Base-by-base conservation (phyloP, 2,888 invertebrate species). In the Nemotelus nigrinus region DNA sequence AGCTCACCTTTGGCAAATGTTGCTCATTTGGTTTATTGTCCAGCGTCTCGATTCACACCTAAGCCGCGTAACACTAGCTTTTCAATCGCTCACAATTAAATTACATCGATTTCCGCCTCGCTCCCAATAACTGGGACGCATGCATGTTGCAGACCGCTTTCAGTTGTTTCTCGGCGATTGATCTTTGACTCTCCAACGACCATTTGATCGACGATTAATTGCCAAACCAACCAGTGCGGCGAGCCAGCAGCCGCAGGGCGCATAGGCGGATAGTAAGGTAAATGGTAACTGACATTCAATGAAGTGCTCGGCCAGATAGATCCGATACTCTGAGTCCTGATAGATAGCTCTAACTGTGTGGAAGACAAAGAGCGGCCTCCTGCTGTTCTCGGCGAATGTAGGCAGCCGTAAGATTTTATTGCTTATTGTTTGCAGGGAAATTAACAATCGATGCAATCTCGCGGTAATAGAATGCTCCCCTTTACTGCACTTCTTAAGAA, bases 181-280 rank as follows among this genome's bases (percentile, higher is more conserved):
- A 74, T 74, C 74, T 74, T 60, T 74, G 74, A 48, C 71, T 72
- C n/a, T 25, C 58, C 57, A 25, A 43, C 41, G 68, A 2, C 58
- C 47, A 63, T 60, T 48, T 63, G 63, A 63, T 74, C 39, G 74
- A 63, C 47, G 50, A 50, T 60, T 48, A 74, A 74, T 70, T 7
- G 55, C 70, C 25, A 53, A 68, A 39, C 39, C 10, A 7, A 50
- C 10, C 57, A 25, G 25, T 25, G 25, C 57, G 10, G n/a, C n/a
- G 53, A 64, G 10, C 47, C 6, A 65, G 45, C 65, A 2, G 45
- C 10, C 45, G n/a, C 6, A 65, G n/a, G 65, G n/a, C 45, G 8
- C 10, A 6, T 6, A 64, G 4, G 64, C 41, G 43, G 41, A 10
- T 64, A 64, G 8, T 43, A 43, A 43, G 8, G 3, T 6, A 65